Base-by-base conservation (phyloP, 2,888 invertebrate genomes). In the Cylindroiulus punctatus region DNA sequence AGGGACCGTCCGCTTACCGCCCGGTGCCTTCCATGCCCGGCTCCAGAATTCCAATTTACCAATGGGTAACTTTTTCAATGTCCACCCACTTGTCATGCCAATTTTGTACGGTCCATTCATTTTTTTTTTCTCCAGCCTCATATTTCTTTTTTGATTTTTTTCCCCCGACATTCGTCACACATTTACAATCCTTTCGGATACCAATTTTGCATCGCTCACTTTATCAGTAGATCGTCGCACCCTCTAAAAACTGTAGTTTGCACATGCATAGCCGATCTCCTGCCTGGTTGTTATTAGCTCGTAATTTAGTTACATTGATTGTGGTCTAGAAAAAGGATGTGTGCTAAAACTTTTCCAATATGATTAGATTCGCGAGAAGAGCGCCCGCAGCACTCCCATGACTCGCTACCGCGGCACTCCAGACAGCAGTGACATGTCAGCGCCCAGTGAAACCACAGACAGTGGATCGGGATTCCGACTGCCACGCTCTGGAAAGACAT, bases 351-450 rank as follows among this genome's bases (percentile, higher is more conserved):
- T 44, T 47, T 44, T 5, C 19, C 44, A 22, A 84, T 44, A 42
- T 65, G 7, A 44, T 42, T 26, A 98, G 97, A 96, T 98, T 87
- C 94, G 97, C 90, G 98, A 98, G 92, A 94, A 97, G 90, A 97
- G 97, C 81, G 95, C 94, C 87, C 94, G 97, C 89, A 97, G 97
- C 87, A 95, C 97, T 88, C 97, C 98, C 84, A 97, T 98, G 97
- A 89, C 88, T 32, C 87, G 87, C 36, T 86, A 89, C 42, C 88
- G 90, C 26, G 95, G 95, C 87, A 96, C 96, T 88, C 96, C 95
- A 57, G 96, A 96, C 84, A 97, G 96, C 47, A 96, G 97, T 30
- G 97, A 97, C 81, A 93, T 96, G 96, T 96, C 90, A 36, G 36
- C 36, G 7, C 36, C 36, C 36, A 36, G 36, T 96, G 86, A 84